Evolutionary conservation across 2,888 invertebrate genomes (phyloP), one percentile per base, ranked within the genome.

Genomic region (Acutogordius australiensis): DNA sequence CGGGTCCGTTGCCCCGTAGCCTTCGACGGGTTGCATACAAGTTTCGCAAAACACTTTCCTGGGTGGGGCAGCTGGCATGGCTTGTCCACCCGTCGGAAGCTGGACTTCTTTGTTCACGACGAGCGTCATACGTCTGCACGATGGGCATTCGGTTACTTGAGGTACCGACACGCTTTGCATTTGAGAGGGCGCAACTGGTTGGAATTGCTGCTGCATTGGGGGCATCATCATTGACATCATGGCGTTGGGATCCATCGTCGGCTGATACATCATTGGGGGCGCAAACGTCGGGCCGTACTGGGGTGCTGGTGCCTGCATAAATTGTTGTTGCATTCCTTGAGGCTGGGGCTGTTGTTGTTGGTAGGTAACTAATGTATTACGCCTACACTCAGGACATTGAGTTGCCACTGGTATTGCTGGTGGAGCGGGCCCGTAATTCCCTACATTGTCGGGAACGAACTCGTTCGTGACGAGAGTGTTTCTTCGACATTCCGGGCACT

Each of bases 401-500:
- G 37, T 37, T 18, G 18, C 8, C 37, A 18, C 18, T 8, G 37
- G 37, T 13, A 37, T 37, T 8, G 37, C 8, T 13, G 37, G 8
- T 18, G 18, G 8, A 18, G 37, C 18, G 18, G 37, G 18, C 37
- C 18, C 8, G 23, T 8, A n/a, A 51, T 8, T 37, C 4, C 4
- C 23, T 4, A 51, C 51, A 8, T 23, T 26, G n/a, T 8, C 18
- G 18, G 18, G 8, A 18, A 37, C 37, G 8, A 37, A 13, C 8
- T 37, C 37, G 23, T 51, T 21, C 4, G 23, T 23, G 18, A 51
- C 4, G 4, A 51, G 23, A n/a, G 51, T 51, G 51, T 51, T 51
- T 51, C 51, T 51, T 51, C 51, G 51, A 51, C 51, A 51, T 51
- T 51, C 51, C 4, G 51, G 51, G 23, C 51, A 51, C 23, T 51